Evolutionary conservation across 2,113 vertebrate genomes (phyloP), one percentile per base, ranked within the genome.

Genomic region (Brachypteracias leptosomus): DNA sequence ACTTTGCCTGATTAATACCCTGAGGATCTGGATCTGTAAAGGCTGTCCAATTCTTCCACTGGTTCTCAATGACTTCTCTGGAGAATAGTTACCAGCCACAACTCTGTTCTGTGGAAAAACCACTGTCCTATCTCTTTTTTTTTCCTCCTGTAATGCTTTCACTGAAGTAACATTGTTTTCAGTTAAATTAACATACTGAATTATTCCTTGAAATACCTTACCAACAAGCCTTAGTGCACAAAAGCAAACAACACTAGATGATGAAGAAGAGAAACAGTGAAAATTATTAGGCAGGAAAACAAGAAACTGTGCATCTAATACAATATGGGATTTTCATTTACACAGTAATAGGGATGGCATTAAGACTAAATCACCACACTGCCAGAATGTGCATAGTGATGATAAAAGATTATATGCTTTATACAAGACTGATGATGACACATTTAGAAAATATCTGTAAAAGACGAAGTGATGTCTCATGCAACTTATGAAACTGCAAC

Each of bases 401-500:
- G 91, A 96, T 92, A 91, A 94, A 96, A 96, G 89, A 96, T 95
- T 94, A 96, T 84, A 89, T 84, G 91, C 89, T 93, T 90, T 93
- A 93, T 81, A 88, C 61, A 46, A 95, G 96, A 96, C 71, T 75
- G 93, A 95, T 78, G 95, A 66, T 95, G 93, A 86, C 94, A 97
- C 40, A 40, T 79, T 90, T 47, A 70, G 88, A 92, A 96, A 95
- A 88, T 87, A 96, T 90, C 78, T 76, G 42, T 65, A 91, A 67
- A 95, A 94, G 88, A 94, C 91, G 88, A 88, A 96, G 89, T 65
- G 91, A 84, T 62, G 89, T 67, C 88, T 90, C 73, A 38, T 25
- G 42, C 36, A 94, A 90, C 94, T 96, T 91, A 91, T 6, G 82
- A 78, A 96, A 91, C 81, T 81, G 78, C 75, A 93, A 72, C 93